These are phyloP conservation scores for Henicopernis longicauda DNA, from an alignment of 2,113 vertebrate species.

Conservation along the genomic window DNA sequence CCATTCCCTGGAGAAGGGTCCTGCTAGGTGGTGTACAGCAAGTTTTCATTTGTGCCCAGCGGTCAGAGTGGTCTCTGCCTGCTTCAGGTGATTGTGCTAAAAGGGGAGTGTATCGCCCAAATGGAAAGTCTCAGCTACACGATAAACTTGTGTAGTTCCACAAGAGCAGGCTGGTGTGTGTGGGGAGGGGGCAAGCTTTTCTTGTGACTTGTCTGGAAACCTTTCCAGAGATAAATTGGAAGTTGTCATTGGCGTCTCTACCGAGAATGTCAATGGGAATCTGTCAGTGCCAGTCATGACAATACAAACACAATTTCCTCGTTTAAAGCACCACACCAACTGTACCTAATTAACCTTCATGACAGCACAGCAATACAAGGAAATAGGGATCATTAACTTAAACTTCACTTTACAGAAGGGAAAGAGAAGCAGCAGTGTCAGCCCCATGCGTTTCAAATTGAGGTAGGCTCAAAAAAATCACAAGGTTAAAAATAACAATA, in stretches of 20 bases:
- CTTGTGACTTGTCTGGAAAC: background rate
- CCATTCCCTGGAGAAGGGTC: background rate
- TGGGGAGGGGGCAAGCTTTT: background rate
- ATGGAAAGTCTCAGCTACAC: background rate
- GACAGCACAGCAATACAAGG: conserved; percentile 14
- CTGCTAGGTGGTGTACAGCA: background rate
- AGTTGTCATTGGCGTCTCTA: background rate
- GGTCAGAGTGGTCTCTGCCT: background rate
- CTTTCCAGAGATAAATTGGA: background rate
- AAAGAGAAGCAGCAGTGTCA: background rate
- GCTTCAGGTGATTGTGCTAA: background rate
- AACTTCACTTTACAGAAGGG: background rate
- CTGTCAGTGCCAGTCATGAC: background rate
- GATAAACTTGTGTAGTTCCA: background rate
- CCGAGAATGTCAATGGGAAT: conserved; percentile 1
- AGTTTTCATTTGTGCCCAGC: background rate
- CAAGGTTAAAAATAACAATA: conserved; percentile 39
- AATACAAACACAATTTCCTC: background rate
- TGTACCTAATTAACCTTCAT: conserved; percentile 54
- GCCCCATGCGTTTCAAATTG: background rate
- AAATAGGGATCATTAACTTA: conserved; percentile 56
- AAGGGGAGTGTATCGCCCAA: fast-evolving
- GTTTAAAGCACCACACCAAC: background rate
- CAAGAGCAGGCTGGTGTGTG: background rate
- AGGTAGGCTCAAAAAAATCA: conserved; percentile 1